Conservation (phyloP, 1,140 invertebrate species). For the Bombus ignitus region DNA sequence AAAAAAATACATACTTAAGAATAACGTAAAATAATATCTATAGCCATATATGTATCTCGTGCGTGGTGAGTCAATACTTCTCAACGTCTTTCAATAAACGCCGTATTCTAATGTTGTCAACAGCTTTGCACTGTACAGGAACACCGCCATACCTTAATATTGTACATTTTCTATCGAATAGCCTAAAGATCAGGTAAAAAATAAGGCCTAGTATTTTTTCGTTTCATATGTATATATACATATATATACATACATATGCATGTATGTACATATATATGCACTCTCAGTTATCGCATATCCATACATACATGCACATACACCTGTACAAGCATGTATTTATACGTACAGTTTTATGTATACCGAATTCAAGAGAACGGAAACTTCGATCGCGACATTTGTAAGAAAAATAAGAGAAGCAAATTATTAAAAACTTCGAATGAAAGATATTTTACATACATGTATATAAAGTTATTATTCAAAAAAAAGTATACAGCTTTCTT, state of each 20-base stretch:
- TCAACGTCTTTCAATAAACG: conserved; percentile 9
- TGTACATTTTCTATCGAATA: conserved; percentile 31
- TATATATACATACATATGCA: conserved; percentile 21
- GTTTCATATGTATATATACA: conserved; percentile 25
- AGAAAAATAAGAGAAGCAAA: conserved; percentile 41
- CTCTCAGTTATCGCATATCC: conserved; percentile 7
- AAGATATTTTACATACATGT: conserved; percentile 14
- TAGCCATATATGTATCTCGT: conserved; percentile 25
- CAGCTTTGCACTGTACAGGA: conserved; percentile 58
- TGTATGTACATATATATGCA: conserved; percentile 28
- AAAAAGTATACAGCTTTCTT: conserved; percentile 23
- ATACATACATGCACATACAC: conserved; percentile 28
- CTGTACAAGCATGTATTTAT: conserved; percentile 38
- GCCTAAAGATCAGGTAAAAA: conserved; percentile 58
- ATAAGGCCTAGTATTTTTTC: conserved; percentile 52
- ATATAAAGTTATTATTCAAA: conserved; percentile 17
- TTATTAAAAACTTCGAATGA: conserved; percentile 43
- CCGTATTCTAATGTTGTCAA: conserved; percentile 19
- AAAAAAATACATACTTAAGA: conserved; percentile 42
- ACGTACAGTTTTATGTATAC: conserved; percentile 28
- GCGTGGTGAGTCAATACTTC: conserved; percentile 39
- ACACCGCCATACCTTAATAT: conserved; percentile 42
- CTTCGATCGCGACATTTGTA: neutral
- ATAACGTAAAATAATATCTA: conserved; percentile 36
- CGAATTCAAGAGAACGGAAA: neutral